These are phyloP conservation scores for Zaprionus vittiger DNA, from an alignment of 1,140 invertebrate genomes.

Conservation along the genomic window DNA sequence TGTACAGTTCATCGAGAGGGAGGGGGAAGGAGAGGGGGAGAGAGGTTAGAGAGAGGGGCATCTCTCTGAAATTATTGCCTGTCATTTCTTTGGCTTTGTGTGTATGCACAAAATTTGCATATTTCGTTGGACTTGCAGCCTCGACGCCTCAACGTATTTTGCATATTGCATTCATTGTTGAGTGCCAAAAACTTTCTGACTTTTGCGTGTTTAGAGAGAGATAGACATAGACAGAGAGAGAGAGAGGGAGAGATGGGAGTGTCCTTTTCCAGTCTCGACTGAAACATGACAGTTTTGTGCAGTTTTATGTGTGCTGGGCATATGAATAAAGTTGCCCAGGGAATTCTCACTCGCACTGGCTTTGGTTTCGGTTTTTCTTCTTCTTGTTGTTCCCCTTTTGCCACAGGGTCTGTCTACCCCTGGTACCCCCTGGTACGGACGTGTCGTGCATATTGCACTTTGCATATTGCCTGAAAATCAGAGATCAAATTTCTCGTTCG, in stretches of 20 bases:
- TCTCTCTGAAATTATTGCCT: conserved; percentile 39
- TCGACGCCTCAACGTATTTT: conserved; percentile 50
- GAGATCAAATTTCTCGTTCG: conserved; percentile 53
- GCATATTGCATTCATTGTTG: conserved; percentile 59
- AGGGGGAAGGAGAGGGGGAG: not conserved
- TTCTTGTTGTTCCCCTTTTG: not conserved
- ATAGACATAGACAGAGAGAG: not conserved
- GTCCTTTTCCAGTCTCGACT: conserved; percentile 4
- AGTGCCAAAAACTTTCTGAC: conserved; percentile 64
- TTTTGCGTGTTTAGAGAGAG: conserved; percentile 29
- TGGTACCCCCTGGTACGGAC: conserved; percentile 21
- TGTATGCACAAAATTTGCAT: conserved; percentile 35
- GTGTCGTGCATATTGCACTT: conserved; percentile 68
- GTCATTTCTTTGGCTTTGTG: conserved; percentile 9
- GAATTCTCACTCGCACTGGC: not conserved
- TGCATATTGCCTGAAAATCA: conserved; percentile 57
- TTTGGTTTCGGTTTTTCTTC: not conserved
- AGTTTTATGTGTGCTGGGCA: conserved; percentile 60
- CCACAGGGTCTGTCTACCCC: not conserved
- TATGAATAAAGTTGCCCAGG: conserved; percentile 58
- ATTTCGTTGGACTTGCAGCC: conserved; percentile 25
- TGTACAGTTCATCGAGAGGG: conserved; percentile 35
- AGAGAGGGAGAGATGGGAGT: not conserved
- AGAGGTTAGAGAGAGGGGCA: not conserved
- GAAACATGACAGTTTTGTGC: conserved; percentile 68